Percentiles rank a stretch among this genome's conserved stretches.
These are phyloP conservation scores for Metallyticus violacea DNA, from an alignment of 2,888 invertebrate species.

Conservation along the genomic window DNA sequence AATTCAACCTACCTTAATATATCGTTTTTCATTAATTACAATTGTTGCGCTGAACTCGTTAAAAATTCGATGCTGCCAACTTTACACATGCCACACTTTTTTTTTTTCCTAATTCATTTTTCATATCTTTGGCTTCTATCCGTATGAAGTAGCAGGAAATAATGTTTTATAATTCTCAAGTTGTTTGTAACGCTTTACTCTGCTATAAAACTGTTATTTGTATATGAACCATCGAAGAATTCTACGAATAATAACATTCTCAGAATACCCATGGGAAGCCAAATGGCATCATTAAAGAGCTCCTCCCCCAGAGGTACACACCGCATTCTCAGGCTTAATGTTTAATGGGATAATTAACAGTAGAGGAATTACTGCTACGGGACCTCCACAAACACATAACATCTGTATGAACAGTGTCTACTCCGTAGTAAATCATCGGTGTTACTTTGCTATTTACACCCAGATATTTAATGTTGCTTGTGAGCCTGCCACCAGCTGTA, in stretches of 20 bases:
- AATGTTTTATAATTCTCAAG: no score
- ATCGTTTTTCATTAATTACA: no score
- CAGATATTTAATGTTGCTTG: no score
- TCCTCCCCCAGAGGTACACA: not conserved
- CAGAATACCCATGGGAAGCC: not conserved
- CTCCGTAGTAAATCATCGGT: not conserved
- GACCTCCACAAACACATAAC: not conserved
- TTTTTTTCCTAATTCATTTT: no score
- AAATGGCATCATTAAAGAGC: not conserved
- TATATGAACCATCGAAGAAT: not conserved
- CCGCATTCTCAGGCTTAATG: not conserved
- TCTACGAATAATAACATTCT: not conserved
- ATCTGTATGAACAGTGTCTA: not conserved
- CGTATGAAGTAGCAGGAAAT: no score
- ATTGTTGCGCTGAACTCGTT: no score
- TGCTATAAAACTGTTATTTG: not conserved
- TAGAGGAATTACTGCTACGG: not conserved
- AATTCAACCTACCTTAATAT: no score
- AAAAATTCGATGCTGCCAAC: no score
- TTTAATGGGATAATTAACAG: not conserved
- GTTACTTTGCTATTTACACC: not conserved
- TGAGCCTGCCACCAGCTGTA: no score
- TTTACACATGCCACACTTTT: no score
- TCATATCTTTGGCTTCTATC: no score
- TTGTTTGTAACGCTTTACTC: no score